Base-by-base conservation (phyloP, 2,888 invertebrate species). In the Hypena proboscidalis region DNA sequence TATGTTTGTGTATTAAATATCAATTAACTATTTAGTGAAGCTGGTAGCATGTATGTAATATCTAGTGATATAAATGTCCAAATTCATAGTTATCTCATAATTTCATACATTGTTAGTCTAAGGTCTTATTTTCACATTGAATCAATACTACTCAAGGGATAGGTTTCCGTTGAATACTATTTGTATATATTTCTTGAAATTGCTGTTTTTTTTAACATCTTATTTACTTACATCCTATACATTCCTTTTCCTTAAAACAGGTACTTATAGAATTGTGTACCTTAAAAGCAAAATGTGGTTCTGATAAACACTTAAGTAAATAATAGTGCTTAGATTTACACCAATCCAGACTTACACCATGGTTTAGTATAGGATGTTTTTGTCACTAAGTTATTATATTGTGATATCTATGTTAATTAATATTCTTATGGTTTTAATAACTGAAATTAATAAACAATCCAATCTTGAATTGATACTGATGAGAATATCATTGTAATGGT, bases 351-450 rank as follows among this genome's bases (percentile, higher is more conserved):
- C n/a, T n/a, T n/a, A n/a, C n/a, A n/a, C n/a, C n/a, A n/a, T n/a
- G n/a, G n/a, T n/a, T n/a, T n/a, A n/a, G n/a, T n/a, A 41, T 47
- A 55, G 38, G 49, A 45, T 52, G 43, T 49, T 38, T 51, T 50
- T 55, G 45, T 52, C 58, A 44, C 45, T 62, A 66, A 65, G 60
- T 66, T 65, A 66, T 66, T 66, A 47, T 62, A 52, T 51, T 64
- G 64, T 64, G 64, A 64, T 64, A 62, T 66, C 58, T 62, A 66
- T 59, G 51, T 52, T 66, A 66, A 37, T 49, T 38, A 54, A 50
- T 57, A 57, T 47, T 37, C 41, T 35, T 45, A 34, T 40, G 41
- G 36, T n/a, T n/a, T n/a, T n/a, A n/a, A n/a, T n/a, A n/a, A n/a
- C n/a, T n/a, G n/a, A n/a, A n/a, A n/a, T n/a, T n/a, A n/a, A n/a